Evolutionary conservation across 2,888 invertebrate species (phyloP), one percentile per base, ranked within the genome.

Genomic region (Lasioglossum pauxillum): DNA sequence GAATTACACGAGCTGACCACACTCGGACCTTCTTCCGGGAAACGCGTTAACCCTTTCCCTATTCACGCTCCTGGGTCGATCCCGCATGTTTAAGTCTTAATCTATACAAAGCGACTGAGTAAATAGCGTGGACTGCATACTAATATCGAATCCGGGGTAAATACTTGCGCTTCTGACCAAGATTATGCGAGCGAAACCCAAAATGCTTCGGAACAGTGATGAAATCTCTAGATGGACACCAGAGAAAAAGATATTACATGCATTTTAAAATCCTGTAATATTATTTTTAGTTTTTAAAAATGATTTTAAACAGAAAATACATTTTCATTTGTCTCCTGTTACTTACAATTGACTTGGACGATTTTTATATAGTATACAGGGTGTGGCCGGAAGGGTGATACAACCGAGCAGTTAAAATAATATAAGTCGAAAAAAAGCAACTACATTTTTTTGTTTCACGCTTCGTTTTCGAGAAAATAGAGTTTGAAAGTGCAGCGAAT

Each of bases 1-100:
- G 94, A 92, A 94, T 94, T 94, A 93, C 92, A 86, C 88, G 82
- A 81, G 89, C 80, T 85, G 89, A 89, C 88, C 88, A 86, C 87
- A 84, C 87, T 88, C 81, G 86, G 84, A 82, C 84, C 90, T 81
- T 91, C 92, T 92, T 91, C 84, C 86, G 76, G 81, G 41, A 53
- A 60, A 35, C 78, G 78, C 85, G 82, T 80, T 82, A 86, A 85
- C 86, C 86, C 82, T 87, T 80, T 82, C 79, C 74, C 80, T 35
- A 35, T 44, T 53, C 75, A 75, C 67, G 85, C 81, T 74, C 35
- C 72, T 49, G 64, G 41, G 27, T 71, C 73, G 78, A 85, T 73
- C 85, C 74, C 69, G 35, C 76, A 64, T 77, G 75, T 80, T 85
- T 27, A 71, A 80, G 80, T 80, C 82, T 86, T 88, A 88, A 88